Conservation (phyloP, 2,888 invertebrate species). For the Peribatodes rhomboidaria region DNA sequence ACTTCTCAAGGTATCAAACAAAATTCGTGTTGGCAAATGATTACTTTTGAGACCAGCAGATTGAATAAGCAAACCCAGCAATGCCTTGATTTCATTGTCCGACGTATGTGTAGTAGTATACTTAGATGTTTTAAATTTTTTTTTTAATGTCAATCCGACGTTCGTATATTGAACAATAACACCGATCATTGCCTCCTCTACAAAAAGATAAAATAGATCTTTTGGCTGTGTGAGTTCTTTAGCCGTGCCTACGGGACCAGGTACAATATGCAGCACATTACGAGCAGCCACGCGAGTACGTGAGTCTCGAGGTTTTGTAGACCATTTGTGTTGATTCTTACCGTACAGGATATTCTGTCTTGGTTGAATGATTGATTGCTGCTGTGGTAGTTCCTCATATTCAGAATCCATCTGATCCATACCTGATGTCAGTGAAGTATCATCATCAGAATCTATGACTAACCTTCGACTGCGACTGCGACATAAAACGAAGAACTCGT, state of each 20-base stretch:
- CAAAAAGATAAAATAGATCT: constrained; percentile 27
- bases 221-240: constrained; percentile 19
- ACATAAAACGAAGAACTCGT: no score
- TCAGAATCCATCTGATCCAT: constrained; percentile 16
- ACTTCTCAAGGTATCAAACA: constrained; percentile 30
- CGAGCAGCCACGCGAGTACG: constrained; percentile 21
- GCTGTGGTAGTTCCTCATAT: constrained; percentile 13
- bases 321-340: constrained; percentile 33
- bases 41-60: constrained; percentile 34
- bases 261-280: constrained; percentile 12
- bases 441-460: constrained; percentile 26
- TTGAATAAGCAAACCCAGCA: constrained; percentile 28
- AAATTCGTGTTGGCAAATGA: constrained; percentile 34
- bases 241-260: constrained; percentile 11
- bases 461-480: constrained; percentile 20
- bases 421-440: constrained; percentile 11
- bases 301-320: constrained; percentile 30
- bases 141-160: constrained; percentile 12
- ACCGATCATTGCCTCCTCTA: constrained; percentile 22
- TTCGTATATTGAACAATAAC: constrained; percentile 23
- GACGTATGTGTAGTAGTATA: constrained; percentile 17
- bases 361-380: constrained; percentile 18
- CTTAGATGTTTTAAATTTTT: constrained; percentile 10
- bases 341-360: constrained; percentile 22
- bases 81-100: constrained; percentile 32